These are phyloP conservation scores for Narcine bancroftii DNA, from an alignment of 2,113 vertebrate genomes.

Conservation along the genomic window DNA sequence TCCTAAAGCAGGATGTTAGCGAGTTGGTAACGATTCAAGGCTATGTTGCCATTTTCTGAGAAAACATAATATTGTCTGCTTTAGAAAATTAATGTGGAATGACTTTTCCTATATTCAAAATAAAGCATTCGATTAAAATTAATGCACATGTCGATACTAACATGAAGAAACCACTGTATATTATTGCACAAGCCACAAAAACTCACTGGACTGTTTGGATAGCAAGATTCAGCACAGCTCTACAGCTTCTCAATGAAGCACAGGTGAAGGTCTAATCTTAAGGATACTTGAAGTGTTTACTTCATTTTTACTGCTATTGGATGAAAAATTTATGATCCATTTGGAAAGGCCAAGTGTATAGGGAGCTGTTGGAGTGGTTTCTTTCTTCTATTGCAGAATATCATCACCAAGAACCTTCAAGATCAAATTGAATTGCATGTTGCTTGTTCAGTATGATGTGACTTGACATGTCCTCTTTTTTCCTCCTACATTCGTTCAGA, in stretches of 20 bases:
- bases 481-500: too few relatives aligned
- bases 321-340: neutral
- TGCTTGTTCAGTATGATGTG: too few relatives aligned
- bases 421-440: too few relatives aligned
- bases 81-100: constrained; percentile 7
- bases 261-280: neutral
- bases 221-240: neutral
- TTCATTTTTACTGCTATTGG: neutral
- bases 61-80: neutral
- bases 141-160: neutral
- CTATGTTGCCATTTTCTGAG: neutral
- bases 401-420: too few relatives aligned
- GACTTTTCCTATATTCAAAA: neutral
- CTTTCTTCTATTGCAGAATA: neutral
- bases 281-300: neutral
- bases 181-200: neutral
- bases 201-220: neutral
- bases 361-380: neutral
- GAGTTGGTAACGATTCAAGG: neutral
- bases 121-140: neutral
- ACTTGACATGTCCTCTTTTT: too few relatives aligned
- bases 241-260: neutral
- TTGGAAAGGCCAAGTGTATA: neutral
- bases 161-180: neutral
- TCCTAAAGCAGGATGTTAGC: constrained; percentile 21